Conservation (phyloP, 2,113 vertebrate species). For the Tylochromis polylepis region DNA sequence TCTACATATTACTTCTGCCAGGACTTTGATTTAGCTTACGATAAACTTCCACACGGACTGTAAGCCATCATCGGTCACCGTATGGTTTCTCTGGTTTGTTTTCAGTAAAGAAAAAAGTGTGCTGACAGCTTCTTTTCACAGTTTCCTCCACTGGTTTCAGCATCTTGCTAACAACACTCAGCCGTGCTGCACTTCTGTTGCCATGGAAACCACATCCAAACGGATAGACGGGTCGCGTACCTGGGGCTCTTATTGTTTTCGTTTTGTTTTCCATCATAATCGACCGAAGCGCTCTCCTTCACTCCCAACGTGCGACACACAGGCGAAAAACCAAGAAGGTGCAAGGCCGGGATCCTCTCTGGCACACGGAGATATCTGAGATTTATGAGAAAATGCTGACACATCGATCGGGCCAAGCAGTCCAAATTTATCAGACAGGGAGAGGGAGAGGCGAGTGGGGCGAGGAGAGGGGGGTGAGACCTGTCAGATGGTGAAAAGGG, state of each 20-base stretch:
- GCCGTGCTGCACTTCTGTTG: not conserved
- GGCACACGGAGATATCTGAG: not conserved
- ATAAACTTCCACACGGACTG: not conserved
- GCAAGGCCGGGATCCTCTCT: not conserved
- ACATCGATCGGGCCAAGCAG: not conserved
- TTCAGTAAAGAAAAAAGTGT: not conserved
- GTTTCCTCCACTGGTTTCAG: not conserved
- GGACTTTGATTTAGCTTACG: not conserved
- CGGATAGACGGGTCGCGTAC: not conserved
- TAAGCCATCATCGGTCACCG: not conserved
- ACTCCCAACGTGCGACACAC: not conserved
- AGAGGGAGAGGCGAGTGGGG: not conserved
- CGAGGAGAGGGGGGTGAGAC: not conserved
- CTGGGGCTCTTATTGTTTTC: not conserved
- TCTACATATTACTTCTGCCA: not conserved
- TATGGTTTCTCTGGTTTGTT: fast-evolving
- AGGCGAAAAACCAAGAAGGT: not conserved
- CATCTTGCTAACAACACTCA: not conserved
- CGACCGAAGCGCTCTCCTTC: not conserved
- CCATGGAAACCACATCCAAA: not conserved
- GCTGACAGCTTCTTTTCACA: not conserved
- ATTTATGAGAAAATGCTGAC: not conserved
- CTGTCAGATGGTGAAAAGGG: constrained; percentile 14
- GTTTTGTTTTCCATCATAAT: not conserved
- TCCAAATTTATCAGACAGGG: not conserved